Evolutionary conservation across 2,888 invertebrate species (phyloP).

Genomic region (Stenodera caucasica): DNA sequence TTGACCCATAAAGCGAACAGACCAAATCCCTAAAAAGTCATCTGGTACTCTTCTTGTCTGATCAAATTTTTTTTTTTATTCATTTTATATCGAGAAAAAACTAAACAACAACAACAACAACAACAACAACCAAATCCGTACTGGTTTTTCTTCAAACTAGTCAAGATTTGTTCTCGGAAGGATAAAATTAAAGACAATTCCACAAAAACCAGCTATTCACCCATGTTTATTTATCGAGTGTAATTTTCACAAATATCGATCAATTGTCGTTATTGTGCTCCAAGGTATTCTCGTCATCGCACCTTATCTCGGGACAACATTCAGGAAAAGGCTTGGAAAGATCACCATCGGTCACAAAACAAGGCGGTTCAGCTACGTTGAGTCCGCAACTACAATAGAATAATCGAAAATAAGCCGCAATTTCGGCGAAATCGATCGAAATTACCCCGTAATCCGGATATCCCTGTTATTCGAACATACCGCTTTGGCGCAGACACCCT

Average conservation of each 20-base stretch:
- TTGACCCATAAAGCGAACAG: conserved; percentile 1
- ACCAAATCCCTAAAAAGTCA: background rate
- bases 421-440: background rate
- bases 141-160: background rate
- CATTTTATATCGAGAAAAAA: background rate
- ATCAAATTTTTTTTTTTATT: background rate
- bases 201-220: too few species aligned
- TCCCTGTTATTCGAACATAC: conserved; percentile 1
- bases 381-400: conserved; percentile 8
- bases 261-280: conserved; percentile 12
- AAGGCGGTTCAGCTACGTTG: background rate
- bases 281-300: conserved; percentile 8
- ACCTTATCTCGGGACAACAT: conserved; percentile 11
- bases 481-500: background rate
- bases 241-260: background rate
- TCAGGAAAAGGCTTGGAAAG: conserved; percentile 8
- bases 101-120: background rate
- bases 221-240: background rate
- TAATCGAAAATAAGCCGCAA: too few species aligned
- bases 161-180: background rate
- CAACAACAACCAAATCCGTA: background rate
- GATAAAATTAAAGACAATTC: background rate
- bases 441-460: background rate
- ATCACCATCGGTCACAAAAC: conserved; percentile 8
- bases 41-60: background rate